These are phyloP conservation scores for Trachelus troglodyta DNA, from an alignment of 2,888 invertebrate genomes.

Conservation along the genomic window DNA sequence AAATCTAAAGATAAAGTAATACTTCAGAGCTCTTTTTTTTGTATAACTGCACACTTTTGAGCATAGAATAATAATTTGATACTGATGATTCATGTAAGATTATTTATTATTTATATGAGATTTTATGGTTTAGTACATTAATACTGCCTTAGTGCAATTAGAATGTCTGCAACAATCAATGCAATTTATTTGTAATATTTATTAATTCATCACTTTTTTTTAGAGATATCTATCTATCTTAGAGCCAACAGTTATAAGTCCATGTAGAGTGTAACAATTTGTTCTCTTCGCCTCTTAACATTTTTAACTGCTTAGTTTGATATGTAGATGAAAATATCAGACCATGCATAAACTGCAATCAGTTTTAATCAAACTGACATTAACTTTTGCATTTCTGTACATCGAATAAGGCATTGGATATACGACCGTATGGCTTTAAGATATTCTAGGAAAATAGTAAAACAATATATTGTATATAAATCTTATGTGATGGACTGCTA, in stretches of 20 bases:
- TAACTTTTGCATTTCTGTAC: conserved; percentile 14
- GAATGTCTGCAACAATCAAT: conserved; percentile 11
- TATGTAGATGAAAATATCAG: not conserved
- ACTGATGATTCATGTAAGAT: not conserved
- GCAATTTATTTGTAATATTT: conserved; percentile 21
- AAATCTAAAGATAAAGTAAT: conserved; percentile 18
- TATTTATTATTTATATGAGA: conserved; percentile 10
- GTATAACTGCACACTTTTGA: conserved; percentile 9
- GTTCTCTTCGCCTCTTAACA: not conserved
- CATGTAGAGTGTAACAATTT: not conserved
- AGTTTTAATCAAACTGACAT: not conserved
- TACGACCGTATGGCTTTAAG: conserved; percentile 32
- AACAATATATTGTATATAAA: conserved; percentile 30
- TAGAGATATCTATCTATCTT: conserved; percentile 23
- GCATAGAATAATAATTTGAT: conserved; percentile 14
- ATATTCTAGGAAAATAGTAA: conserved; percentile 21
- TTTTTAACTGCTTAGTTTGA: not conserved
- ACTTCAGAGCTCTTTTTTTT: not conserved
- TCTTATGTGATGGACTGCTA: conserved; percentile 23
- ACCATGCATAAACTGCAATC: not conserved
- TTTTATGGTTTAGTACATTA: conserved; percentile 5
- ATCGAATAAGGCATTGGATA: conserved; percentile 1
- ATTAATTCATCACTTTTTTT: conserved; percentile 15
- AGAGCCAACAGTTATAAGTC: conserved; percentile 25
- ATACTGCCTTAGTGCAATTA: conserved; percentile 4